Evolutionary conservation across 2,797 vertebrate genomes (phyloP).

Genomic region (Acanthopagrus latus): DNA sequence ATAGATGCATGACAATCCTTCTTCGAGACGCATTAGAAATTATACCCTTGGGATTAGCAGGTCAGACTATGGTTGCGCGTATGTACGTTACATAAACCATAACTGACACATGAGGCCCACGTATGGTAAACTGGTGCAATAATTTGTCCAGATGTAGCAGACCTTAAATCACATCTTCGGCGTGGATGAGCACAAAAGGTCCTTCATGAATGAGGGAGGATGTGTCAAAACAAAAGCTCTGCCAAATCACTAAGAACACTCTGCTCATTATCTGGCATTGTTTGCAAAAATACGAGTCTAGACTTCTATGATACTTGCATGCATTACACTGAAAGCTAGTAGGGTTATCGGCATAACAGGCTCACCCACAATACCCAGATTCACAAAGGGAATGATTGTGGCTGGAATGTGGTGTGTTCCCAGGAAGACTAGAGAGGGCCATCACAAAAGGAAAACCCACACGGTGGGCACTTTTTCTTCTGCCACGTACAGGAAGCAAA

Average conservation of each 20-base stretch:
- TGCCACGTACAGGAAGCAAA: constrained; percentile 89
- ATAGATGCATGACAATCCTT: constrained; percentile 55
- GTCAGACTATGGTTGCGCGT: constrained; percentile 62
- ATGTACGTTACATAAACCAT: constrained; percentile 74
- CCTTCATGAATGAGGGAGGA: constrained; percentile 64
- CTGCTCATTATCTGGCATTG: constrained; percentile 81
- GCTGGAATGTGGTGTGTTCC: constrained; percentile 88
- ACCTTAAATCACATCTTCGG: constrained; percentile 73
- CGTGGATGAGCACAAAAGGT: constrained; percentile 71
- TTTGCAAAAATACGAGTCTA: constrained; percentile 87
- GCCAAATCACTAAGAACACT: constrained; percentile 74
- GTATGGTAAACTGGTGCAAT: constrained; percentile 65
- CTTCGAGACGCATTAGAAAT: constrained; percentile 65
- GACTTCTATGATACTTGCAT: constrained; percentile 92
- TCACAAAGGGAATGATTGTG: constrained; percentile 85
- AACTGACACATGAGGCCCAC: constrained; percentile 73
- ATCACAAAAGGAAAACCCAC: constrained; percentile 87
- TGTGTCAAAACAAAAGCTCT: constrained; percentile 74
- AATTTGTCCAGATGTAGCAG: constrained; percentile 78
- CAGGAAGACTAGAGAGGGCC: constrained; percentile 84
- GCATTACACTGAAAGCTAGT: constrained; percentile 89
- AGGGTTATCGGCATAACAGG: constrained; percentile 85
- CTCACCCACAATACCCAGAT: constrained; percentile 83
- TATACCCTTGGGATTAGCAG: constrained; percentile 65
- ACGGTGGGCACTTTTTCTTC: constrained; percentile 87